Base-by-base conservation (phyloP, 2,797 vertebrate genomes). In the Smutsia gigantea region DNA sequence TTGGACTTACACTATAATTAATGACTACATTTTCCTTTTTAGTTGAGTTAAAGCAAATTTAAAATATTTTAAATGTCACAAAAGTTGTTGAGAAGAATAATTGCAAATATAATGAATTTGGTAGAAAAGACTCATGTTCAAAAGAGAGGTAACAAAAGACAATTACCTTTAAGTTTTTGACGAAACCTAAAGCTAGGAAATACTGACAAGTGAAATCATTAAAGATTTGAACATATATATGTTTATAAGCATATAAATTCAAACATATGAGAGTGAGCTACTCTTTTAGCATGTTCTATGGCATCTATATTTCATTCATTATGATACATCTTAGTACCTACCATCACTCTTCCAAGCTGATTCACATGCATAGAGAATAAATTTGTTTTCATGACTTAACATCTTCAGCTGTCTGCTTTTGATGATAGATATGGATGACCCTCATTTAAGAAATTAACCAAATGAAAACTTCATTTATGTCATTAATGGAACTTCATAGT, bases 321-420 rank as follows among this genome's bases (percentile, higher is more conserved):
- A 49, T 66, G 14, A 25, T 89, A 13, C n/a, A 86, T 81, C 34
- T 49, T 68, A 89, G 57, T 63, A 97, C 84, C 46, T 88, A 74
- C 68, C 13, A 23, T 87, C 96, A 69, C 84, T 95, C 97, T 98
- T 90, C 85, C 95, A 83, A 98, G 79, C 94, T 98, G 95, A 97
- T 98, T 98, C 98, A 98, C 98, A 97, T 98, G 93, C 75, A 96
- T 83, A 29, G 12, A 98, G 92, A 98, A 95, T 77, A 96, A 98
- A 99, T 99, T 98, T 98, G 98, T 99, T 99, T 99, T 97, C 97
- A 97, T 97, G 83, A 98, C 88, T 98, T 98, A 98, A 98, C 97
- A 98, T 98, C 98, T 98, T 97, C 97, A 97, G 96, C 95, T 98
- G 94, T 98, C 98, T 98, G 90, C 75, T 97, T 82, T 93, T 95